Evolutionary conservation across 2,797 vertebrate species (phyloP).

Genomic region (Darevskia mixta): DNA sequence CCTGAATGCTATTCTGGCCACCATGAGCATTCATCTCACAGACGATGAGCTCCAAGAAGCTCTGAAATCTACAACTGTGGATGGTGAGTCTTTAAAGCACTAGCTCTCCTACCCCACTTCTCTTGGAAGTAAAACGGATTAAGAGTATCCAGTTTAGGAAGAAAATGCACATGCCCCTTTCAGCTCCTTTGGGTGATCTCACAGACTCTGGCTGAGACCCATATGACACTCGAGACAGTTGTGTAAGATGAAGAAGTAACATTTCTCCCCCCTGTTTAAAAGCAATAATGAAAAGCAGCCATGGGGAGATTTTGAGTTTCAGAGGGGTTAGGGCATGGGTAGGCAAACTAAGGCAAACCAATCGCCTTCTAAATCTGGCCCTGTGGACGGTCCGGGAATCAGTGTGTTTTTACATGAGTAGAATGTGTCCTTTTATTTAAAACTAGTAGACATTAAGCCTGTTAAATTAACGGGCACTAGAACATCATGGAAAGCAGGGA

Average conservation of each 20-base stretch:
- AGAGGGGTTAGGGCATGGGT: not conserved
- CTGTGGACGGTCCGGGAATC: no score
- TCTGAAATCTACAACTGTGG: not conserved
- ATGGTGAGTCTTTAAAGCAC: slow-evolving; percentile 9
- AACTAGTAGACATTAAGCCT: no score
- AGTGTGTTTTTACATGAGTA: no score
- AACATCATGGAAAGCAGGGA: no score
- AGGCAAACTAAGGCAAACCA: no score
- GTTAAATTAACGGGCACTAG: no score
- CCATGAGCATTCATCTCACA: slow-evolving; percentile 26
- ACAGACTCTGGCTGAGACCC: not conserved
- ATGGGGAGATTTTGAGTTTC: not conserved
- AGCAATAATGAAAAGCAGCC: not conserved
- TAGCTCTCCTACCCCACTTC: not conserved
- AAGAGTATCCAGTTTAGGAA: not conserved
- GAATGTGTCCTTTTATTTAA: no score
- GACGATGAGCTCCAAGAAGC: slow-evolving; percentile 25
- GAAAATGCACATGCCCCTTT: not conserved
- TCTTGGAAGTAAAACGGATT: not conserved
- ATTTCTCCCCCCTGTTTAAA: not conserved
- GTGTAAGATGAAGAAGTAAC: not conserved
- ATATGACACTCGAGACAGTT: not conserved
- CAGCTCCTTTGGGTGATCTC: not conserved
- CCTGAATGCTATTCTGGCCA: slow-evolving; percentile 17
- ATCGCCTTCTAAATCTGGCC: no score